Conservation (phyloP, 64 coral and sea anemone species). For the Stichodactyla helianthus region DNA sequence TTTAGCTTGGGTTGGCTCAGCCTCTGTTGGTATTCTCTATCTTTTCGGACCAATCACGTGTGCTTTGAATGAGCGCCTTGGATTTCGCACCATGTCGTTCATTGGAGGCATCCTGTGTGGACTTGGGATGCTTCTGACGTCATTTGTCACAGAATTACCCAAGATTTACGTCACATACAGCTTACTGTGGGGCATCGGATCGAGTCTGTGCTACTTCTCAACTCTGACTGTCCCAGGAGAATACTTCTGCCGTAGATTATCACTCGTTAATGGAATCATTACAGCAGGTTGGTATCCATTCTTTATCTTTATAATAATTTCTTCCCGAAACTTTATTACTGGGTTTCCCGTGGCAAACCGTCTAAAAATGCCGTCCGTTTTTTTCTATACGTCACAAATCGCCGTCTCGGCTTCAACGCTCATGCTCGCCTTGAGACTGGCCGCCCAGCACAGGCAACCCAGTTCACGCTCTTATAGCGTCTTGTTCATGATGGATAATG, state of each 20-base stretch:
- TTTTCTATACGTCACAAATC: too few relatives aligned
- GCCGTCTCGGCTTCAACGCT: too few relatives aligned
- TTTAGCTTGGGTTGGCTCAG: constrained; percentile 84
- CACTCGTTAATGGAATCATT: constrained; percentile 76
- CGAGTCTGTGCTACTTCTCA: constrained; percentile 84
- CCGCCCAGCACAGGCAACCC: too few relatives aligned
- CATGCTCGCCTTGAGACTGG: too few relatives aligned
- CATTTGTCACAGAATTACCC: constrained; percentile 65
- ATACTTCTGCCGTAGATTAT: constrained; percentile 71
- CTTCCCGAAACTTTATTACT: too few relatives aligned
- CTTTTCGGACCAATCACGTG: constrained; percentile 80
- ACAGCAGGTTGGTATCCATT: constrained; percentile 58
- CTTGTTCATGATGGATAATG: too few relatives aligned
- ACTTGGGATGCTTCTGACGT: constrained; percentile 77
- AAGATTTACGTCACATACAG: constrained; percentile 83
- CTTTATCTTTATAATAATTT: background rate
- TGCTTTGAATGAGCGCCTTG: constrained; percentile 53
- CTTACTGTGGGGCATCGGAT: constrained; percentile 79
- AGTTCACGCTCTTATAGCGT: too few relatives aligned
- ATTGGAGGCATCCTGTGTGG: constrained; percentile 62
- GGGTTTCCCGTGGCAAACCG: too few relatives aligned
- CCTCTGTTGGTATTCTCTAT: constrained; percentile 73
- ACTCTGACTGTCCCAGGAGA: constrained; percentile 67
- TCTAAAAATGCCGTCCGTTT: too few relatives aligned
- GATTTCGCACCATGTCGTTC: constrained; percentile 44